phyloP scores from a whole-genome alignment of 2,113 vertebrate species.

The Tupaia chinensis region DNA sequence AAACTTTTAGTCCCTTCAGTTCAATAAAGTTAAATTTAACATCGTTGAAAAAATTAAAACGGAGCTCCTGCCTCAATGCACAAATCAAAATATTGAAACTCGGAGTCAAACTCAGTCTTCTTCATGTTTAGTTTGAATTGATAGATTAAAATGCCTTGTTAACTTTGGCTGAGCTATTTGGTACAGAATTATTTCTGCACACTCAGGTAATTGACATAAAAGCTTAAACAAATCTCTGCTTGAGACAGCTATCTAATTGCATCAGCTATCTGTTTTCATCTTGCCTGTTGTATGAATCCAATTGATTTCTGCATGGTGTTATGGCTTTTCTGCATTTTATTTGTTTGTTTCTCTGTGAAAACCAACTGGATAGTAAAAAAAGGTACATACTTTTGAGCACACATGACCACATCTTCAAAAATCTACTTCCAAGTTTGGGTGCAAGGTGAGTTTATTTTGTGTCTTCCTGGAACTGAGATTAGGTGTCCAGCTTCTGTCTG shows the following conservation, averaged over 20 bases:
- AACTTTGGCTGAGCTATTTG: neutral
- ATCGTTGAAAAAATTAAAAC: constrained; percentile 27
- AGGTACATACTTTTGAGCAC: fast-evolving
- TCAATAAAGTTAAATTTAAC: constrained; percentile 35
- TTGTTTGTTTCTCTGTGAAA: neutral
- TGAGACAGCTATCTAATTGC: neutral
- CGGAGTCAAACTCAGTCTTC: neutral
- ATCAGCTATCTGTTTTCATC: neutral
- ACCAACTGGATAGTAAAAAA: neutral
- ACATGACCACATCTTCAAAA: neutral
- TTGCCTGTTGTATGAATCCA: neutral
- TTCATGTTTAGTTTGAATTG: constrained; percentile 7
- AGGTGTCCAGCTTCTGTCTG: neutral
- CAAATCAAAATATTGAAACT: constrained; percentile 19
- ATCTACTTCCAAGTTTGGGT: neutral
- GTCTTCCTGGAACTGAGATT: neutral
- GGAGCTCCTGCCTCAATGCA: neutral
- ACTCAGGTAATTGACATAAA: constrained; percentile 27
- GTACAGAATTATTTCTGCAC: constrained; percentile 5
- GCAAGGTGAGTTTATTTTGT: neutral
- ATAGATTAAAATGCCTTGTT: constrained; percentile 41
- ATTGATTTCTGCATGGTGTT: neutral
- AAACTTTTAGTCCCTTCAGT: neutral
- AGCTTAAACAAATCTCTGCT: constrained; percentile 10
- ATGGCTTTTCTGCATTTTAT: neutral